These are phyloP conservation scores for Caenorhabditis angaria DNA, from an alignment of 2,888 invertebrate genomes.

Conservation along the genomic window DNA sequence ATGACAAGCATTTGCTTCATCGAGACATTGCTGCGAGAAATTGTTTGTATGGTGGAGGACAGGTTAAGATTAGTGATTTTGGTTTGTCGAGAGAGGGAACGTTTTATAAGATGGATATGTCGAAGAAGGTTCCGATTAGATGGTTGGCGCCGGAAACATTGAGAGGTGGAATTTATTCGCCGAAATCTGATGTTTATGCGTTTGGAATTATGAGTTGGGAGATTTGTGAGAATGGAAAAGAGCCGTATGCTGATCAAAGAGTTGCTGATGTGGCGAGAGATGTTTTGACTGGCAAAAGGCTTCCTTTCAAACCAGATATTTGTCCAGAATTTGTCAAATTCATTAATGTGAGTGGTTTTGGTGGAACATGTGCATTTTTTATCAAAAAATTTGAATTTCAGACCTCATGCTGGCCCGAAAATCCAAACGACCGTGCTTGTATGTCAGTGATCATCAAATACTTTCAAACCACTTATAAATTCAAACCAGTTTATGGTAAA, in stretches of 20 bases:
- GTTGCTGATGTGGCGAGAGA: slow-evolving; percentile 26
- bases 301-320: slow-evolving; percentile 19
- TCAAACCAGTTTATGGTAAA: slow-evolving; percentile 38
- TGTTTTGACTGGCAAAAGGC: slow-evolving; percentile 39
- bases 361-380: not conserved
- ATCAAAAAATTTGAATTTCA: slow-evolving; percentile 6
- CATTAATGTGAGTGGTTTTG: slow-evolving; percentile 5
- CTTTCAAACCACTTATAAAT: slow-evolving; percentile 21
- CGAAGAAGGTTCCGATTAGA: slow-evolving; percentile 51
- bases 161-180: slow-evolving; percentile 33
- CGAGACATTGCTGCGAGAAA: slow-evolving; percentile 53
- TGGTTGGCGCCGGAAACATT: slow-evolving; percentile 57
- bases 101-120: slow-evolving; percentile 46
- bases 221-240: slow-evolving; percentile 30
- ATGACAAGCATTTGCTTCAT: slow-evolving; percentile 52
- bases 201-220: slow-evolving; percentile 38
- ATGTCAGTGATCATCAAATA: slow-evolving; percentile 33
- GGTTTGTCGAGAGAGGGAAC: slow-evolving; percentile 51
- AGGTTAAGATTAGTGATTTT: slow-evolving; percentile 54
- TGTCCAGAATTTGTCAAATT: slow-evolving; percentile 4
- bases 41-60: slow-evolving; percentile 49
- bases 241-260: slow-evolving; percentile 27
- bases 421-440: slow-evolving; percentile 24
- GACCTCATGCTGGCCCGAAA: slow-evolving; percentile 41
- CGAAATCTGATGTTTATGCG: slow-evolving; percentile 54